Evolutionary conservation across 2,888 invertebrate genomes (phyloP).

Genomic region (Pandemis heparana): DNA sequence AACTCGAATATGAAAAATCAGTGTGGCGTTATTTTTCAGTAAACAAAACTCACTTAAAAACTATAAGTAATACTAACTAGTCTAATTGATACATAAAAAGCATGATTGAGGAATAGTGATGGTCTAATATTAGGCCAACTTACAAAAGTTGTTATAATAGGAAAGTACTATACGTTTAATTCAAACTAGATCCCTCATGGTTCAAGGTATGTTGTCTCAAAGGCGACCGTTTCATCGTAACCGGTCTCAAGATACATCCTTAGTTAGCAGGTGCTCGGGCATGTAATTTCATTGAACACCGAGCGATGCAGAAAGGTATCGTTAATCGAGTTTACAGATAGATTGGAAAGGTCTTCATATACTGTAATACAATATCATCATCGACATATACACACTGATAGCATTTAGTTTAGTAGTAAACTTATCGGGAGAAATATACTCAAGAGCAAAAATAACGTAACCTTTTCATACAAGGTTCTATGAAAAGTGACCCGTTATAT

Average conservation of each 20-base stretch:
- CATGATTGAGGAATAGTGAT: too few relatives aligned
- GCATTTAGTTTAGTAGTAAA: background rate
- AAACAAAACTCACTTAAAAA: too few relatives aligned
- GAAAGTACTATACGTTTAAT: background rate
- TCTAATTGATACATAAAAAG: too few relatives aligned
- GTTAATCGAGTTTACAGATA: conserved; percentile 61
- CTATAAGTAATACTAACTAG: too few relatives aligned
- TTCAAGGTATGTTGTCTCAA: background rate
- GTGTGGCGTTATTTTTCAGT: too few relatives aligned
- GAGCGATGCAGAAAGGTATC: conserved; percentile 54
- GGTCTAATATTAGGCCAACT: too few relatives aligned
- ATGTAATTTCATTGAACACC: conserved; percentile 62
- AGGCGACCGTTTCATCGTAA: background rate
- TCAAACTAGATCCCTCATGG: background rate
- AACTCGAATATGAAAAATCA: too few relatives aligned
- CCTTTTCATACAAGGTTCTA: too few relatives aligned
- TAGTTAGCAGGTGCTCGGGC: conserved; percentile 54
- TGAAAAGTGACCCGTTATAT: too few relatives aligned
- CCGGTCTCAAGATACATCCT: conserved; percentile 9
- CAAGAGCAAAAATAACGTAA: too few relatives aligned
- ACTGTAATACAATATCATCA: background rate
- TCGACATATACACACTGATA: conserved; percentile 14
- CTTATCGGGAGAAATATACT: too few relatives aligned
- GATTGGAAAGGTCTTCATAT: conserved; percentile 46
- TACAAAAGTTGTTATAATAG: too few relatives aligned